These are phyloP conservation scores for Unio pictorum DNA, from an alignment of 2,888 invertebrate genomes.

Conservation along the genomic window DNA sequence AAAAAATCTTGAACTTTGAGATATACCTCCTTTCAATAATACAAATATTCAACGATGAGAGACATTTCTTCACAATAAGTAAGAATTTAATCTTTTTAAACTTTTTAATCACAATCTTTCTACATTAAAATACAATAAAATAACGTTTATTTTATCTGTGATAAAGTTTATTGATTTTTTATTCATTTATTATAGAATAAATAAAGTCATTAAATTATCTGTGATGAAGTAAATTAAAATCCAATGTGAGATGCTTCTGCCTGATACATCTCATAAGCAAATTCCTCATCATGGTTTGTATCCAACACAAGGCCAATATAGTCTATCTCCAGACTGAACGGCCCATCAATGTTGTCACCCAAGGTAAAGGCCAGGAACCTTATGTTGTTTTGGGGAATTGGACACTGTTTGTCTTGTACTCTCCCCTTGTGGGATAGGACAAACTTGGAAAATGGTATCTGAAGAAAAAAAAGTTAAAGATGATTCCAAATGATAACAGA, in stretches of 20 bases:
- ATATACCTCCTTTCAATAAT: no score
- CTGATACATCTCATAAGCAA: conserved; percentile 93
- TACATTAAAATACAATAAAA: no score
- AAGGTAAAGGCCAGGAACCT: conserved; percentile 87
- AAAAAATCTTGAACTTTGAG: no score
- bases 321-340: conserved; percentile 91
- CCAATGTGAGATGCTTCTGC: conserved; percentile 5
- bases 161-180: no score
- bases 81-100: no score
- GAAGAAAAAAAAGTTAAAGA: conserved; percentile 66
- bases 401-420: conserved; percentile 85
- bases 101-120: no score
- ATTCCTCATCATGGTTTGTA: conserved; percentile 84
- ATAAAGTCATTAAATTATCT: no score
- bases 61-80: no score
- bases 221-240: no score
- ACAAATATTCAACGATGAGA: no score
- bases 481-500: not conserved
- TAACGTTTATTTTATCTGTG: no score
- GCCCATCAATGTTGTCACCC: conserved; percentile 85
- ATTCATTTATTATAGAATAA: no score
- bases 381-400: conserved; percentile 78
- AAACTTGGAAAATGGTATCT: conserved; percentile 97
- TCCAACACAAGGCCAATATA: conserved; percentile 91
- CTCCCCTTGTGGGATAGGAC: conserved; percentile 86